These are phyloP conservation scores for Chaetodon trifasciatus DNA, from an alignment of 2,797 vertebrate genomes.

Conservation along the genomic window DNA sequence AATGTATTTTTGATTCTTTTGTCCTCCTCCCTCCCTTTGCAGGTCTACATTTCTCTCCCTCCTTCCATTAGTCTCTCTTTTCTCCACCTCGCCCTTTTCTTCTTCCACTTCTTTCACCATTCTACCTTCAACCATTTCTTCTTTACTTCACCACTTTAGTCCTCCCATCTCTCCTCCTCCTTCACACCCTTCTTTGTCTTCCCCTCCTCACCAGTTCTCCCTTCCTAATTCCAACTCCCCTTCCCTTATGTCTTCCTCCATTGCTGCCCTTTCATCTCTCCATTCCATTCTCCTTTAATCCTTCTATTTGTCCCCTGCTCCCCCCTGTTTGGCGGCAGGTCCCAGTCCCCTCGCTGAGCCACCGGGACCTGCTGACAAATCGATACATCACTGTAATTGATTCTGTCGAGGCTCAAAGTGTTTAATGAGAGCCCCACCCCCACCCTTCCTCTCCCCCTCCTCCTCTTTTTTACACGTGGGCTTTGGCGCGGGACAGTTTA, in stretches of 20 bases:
- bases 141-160: not conserved
- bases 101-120: conserved; percentile 9
- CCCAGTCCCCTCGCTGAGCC: conserved; percentile 46
- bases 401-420: conserved; percentile 78
- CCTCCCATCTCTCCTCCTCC: not conserved
- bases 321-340: conserved; percentile 44
- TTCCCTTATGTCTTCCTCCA: conserved; percentile 8
- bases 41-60: conserved; percentile 13
- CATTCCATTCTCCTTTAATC: conserved; percentile 40
- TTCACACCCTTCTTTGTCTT: conserved; percentile 1
- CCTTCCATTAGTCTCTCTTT: not conserved
- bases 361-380: conserved; percentile 75
- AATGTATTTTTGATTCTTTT: conserved; percentile 34
- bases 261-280: conserved; percentile 14
- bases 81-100: not conserved
- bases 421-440: conserved; percentile 75
- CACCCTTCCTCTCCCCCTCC: not conserved
- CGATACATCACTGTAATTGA: conserved; percentile 85
- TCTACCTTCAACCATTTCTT: not conserved
- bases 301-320: conserved; percentile 42
- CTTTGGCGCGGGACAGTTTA: conserved; percentile 48
- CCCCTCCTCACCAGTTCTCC: not conserved
- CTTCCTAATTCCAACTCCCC: conserved; percentile 11
- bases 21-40: not conserved
- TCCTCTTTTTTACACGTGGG: conserved; percentile 20